Conservation (phyloP, 2,888 invertebrate genomes). For the Cylindroiulus punctatus region DNA sequence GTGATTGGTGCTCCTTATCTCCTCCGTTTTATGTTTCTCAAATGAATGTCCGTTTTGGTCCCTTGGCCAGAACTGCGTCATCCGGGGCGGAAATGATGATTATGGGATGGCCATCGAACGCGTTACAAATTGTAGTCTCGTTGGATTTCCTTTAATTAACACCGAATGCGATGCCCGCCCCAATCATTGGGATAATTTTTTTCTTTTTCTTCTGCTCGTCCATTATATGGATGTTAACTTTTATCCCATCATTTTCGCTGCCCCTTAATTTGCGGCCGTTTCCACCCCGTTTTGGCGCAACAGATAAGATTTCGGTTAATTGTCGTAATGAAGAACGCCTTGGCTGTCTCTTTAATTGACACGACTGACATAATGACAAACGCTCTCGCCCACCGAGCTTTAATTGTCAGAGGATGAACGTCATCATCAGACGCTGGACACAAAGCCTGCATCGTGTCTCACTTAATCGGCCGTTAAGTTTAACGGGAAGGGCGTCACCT, state of each 20-base stretch:
- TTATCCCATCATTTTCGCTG: no score
- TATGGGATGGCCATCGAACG: not conserved
- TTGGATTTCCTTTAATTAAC: slow-evolving; percentile 1
- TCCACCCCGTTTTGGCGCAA: not conserved
- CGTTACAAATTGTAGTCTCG: not conserved
- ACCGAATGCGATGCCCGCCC: not conserved
- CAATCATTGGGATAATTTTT: no score
- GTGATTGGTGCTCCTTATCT: not conserved
- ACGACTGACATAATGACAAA: not conserved
- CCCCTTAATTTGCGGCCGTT: not conserved
- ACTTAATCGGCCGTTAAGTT: no score
- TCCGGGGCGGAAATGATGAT: not conserved
- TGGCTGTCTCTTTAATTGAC: not conserved
- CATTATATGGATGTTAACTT: not conserved
- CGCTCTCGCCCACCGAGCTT: not conserved
- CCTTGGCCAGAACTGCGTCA: not conserved
- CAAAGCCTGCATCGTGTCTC: no score
- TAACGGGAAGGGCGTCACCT: no score
- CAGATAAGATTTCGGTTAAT: not conserved
- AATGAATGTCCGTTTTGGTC: no score
- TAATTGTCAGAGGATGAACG: no score
- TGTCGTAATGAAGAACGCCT: not conserved
- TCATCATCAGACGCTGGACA: no score
- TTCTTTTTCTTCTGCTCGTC: not conserved
- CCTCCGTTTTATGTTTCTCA: not conserved